Base-by-base conservation (phyloP, 2,888 invertebrate genomes). In the Meteorus cinctellus region DNA sequence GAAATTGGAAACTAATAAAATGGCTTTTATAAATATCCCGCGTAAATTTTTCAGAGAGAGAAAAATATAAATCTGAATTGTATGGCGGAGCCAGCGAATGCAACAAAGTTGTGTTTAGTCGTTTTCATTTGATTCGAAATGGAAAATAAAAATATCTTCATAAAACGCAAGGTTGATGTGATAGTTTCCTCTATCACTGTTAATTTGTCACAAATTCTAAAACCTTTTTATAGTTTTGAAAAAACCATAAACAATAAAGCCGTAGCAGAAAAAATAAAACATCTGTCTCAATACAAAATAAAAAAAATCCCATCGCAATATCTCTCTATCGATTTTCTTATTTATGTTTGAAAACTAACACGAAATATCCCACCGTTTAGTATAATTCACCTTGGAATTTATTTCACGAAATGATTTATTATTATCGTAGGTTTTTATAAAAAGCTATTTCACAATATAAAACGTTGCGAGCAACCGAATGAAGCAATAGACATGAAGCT, bases 371-470 rank as follows among this genome's bases (percentile, higher is more conserved):
- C 41, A 41, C 41, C 41, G 41, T 41, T 41, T 41, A 41, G 55
- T n/a, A 55, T 55, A 55, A 55, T n/a, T 19, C 4, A 55, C 8
- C 8, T n/a, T 2, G 19, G 4, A 55, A 55, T 55, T 55, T 55
- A 55, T 55, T 55, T 19, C 4, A 19, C 4, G 8, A 5, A 8
- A 24, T 55, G 55, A 55, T 19, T 55, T 19, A 55, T 55, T 55
- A 55, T 55, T 24, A 19, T 19, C n/a, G 19, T 41, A 19, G 8
- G 1, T n/a, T 16, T 6, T 8, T 55, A 85, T 86, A 86, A 82
- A 80, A 83, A 83, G 86, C 82, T 82, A 84, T 86, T 87, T 86
- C 83, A 83, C 78, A 83, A 10, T 41, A 81, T 81, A 83, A 84
- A 86, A 85, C 83, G 84, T 84, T 80, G 19, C 24, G 34, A 19